Evolutionary conservation across 92 coral and sea anemone genomes (phyloP).

Genomic region (Actinernus sp.): DNA sequence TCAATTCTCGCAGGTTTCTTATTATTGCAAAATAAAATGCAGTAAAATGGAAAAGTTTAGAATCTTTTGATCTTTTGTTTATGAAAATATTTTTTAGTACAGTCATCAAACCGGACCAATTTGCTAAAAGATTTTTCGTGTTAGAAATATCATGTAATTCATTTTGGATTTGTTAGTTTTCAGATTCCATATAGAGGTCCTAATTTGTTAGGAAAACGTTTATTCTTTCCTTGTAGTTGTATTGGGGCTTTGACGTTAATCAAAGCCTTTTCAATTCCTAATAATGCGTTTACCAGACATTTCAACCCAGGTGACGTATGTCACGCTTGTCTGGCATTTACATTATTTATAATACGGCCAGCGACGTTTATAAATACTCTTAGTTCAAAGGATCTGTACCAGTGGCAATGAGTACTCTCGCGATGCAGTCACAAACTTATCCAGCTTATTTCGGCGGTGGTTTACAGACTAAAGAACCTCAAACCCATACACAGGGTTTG

Average conservation of each 20-base stretch:
- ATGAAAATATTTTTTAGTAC: no score
- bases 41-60: background rate
- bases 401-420: constrained; percentile 87
- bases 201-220: constrained; percentile 69
- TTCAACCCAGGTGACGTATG: constrained; percentile 98
- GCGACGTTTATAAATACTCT: constrained; percentile 97
- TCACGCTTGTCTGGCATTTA: constrained; percentile 99
- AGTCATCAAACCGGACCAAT: no score
- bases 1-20: background rate
- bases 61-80: no score
- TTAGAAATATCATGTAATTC: no score
- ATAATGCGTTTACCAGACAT: constrained; percentile 93
- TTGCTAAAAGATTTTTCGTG: no score
- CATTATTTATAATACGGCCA: constrained; percentile 90
- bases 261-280: constrained; percentile 89
- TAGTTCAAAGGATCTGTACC: constrained; percentile 72
- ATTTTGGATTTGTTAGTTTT: constrained; percentile 1
- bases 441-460: constrained; percentile 83
- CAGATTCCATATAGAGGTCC: constrained; percentile 35
- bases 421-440: constrained; percentile 98
- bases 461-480: constrained; percentile 76
- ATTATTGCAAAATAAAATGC: background rate
- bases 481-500: constrained; percentile 75
- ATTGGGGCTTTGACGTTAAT: constrained; percentile 93
- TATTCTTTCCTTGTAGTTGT: constrained; percentile 73